Conservation (phyloP, 2,113 vertebrate species). For the Oncorhynchus mykiss region DNA sequence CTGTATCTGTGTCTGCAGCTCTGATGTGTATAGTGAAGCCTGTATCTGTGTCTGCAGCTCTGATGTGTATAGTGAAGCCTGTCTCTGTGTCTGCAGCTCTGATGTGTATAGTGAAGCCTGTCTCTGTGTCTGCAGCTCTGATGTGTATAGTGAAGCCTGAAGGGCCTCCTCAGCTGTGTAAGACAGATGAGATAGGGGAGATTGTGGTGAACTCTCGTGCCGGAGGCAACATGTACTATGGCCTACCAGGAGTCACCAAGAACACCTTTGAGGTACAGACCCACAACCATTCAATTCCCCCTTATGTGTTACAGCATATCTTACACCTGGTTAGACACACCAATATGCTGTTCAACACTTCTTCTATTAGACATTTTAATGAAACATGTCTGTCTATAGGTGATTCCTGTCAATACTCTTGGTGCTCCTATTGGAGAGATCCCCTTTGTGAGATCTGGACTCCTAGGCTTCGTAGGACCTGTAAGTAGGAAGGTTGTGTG, state of each 20-base stretch:
- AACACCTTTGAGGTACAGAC: conserved; percentile 90
- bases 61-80: no score
- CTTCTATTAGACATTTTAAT: neutral
- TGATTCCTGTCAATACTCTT: conserved; percentile 86
- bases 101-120: no score
- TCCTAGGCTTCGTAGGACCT: conserved; percentile 94
- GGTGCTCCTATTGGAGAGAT: conserved; percentile 90
- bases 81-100: no score
- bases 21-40: conserved; percentile 91
- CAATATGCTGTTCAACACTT: neutral
- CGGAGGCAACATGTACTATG: conserved; percentile 94
- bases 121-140: conserved; percentile 74
- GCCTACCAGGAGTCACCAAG: conserved; percentile 92
- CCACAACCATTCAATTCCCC: neutral
- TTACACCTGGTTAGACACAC: neutral
- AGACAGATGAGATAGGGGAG: conserved; percentile 95
- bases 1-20: conserved; percentile 63
- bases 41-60: no score
- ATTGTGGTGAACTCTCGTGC: conserved; percentile 94
- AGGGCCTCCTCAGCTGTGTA: conserved; percentile 91
- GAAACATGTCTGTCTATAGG: conserved; percentile 70
- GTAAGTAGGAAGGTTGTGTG: conserved; percentile 70
- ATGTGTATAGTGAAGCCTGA: conserved; percentile 96
- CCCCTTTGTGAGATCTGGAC: conserved; percentile 90
- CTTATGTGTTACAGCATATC: neutral